Evolutionary conservation across 2,113 vertebrate genomes (phyloP).

Genomic region (Oriolus oriolus): DNA sequence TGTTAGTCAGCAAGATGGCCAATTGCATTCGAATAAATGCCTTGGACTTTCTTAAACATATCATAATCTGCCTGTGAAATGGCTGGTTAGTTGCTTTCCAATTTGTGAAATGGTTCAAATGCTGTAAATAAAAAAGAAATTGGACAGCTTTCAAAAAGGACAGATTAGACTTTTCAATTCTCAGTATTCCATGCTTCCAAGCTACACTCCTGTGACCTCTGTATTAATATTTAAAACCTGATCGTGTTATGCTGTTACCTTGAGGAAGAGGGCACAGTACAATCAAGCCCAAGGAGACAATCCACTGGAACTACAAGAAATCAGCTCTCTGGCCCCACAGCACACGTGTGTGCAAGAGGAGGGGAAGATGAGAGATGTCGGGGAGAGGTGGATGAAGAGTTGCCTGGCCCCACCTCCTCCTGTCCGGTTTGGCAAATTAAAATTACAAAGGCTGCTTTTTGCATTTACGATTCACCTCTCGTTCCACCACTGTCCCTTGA

Average conservation of each 20-base stretch:
- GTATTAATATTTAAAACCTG: constrained; percentile 43
- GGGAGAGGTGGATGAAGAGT: neutral
- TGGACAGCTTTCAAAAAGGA: constrained; percentile 63
- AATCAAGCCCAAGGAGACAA: neutral
- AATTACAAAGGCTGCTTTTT: neutral
- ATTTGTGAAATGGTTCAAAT: constrained; percentile 64
- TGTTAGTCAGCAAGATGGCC: constrained; percentile 28
- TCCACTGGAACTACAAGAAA: neutral
- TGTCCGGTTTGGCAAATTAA: neutral
- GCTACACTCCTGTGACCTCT: neutral
- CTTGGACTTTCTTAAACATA: constrained; percentile 50
- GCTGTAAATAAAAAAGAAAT: constrained; percentile 61
- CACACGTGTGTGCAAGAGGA: accelerated
- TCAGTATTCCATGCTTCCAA: constrained; percentile 20
- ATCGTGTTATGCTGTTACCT: neutral
- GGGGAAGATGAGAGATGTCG: too few relatives aligned
- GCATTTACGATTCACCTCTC: neutral
- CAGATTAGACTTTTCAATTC: constrained; percentile 49
- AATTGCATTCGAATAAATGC: constrained; percentile 36
- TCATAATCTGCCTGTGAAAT: constrained; percentile 62
- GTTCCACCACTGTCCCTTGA: neutral
- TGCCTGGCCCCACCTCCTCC: neutral
- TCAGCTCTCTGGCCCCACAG: neutral
- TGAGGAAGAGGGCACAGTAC: neutral
- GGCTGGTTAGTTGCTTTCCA: constrained; percentile 54